phyloP scores from a whole-genome alignment of 2,797 vertebrate genomes.

The Rhinoraja longicauda region DNA sequence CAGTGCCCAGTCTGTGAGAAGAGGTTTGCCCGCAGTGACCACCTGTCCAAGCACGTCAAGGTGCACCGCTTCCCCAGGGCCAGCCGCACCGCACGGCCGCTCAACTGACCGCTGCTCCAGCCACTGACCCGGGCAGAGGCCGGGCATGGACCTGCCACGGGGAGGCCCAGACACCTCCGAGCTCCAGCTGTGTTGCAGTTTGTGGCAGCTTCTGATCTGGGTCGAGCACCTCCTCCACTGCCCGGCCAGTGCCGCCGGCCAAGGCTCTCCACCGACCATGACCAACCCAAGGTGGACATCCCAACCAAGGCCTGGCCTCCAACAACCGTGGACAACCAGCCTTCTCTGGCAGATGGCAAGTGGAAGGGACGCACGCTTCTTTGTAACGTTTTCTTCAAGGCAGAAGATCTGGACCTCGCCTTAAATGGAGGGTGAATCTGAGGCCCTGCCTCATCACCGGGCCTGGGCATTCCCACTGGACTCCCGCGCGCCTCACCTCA shows the following conservation, averaged over 20 bases:
- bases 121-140: background rate
- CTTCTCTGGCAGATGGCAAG: background rate
- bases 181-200: background rate
- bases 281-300: too few species aligned
- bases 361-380: background rate
- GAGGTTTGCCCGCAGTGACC: slow-evolving; percentile 93
- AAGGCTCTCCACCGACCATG: too few species aligned
- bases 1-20: slow-evolving; percentile 89
- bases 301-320: too few species aligned
- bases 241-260: background rate
- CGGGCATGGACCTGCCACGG: background rate
- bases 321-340: background rate
- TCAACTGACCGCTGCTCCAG: slow-evolving; percentile 61
- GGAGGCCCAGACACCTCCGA: background rate
- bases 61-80: slow-evolving; percentile 89
- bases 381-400: background rate
- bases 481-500: background rate
- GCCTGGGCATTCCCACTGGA: background rate
- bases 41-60: slow-evolving; percentile 93
- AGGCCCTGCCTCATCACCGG: background rate
- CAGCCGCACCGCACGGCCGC: slow-evolving; percentile 69
- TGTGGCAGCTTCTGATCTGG: too few species aligned
- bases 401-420: background rate
- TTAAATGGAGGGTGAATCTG: background rate
- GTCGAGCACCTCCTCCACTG: background rate